Evolutionary conservation across 2,113 vertebrate genomes (phyloP).

Genomic region (Elanoides forficatus): DNA sequence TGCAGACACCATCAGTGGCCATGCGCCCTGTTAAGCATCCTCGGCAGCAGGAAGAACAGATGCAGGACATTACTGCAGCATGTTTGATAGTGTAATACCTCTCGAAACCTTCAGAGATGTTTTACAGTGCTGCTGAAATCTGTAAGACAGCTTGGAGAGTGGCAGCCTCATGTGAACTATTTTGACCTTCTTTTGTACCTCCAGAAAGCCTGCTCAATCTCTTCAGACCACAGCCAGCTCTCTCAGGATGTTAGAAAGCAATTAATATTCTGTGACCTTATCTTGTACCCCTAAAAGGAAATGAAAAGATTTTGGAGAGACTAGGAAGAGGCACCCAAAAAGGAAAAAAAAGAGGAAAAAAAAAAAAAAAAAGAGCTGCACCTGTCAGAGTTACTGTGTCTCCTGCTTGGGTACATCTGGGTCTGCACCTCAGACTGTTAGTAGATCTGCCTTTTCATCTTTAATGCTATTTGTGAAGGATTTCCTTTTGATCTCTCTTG

Average conservation of each 20-base stretch:
- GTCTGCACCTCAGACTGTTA: background rate
- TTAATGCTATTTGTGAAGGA: background rate
- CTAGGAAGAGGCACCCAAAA: background rate
- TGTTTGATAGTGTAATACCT: background rate
- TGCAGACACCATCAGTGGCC: background rate
- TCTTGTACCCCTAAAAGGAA: background rate
- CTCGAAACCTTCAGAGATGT: slow-evolving; percentile 14
- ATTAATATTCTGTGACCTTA: background rate
- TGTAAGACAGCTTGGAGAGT: background rate
- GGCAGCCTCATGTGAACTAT: background rate
- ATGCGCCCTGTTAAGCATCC: background rate
- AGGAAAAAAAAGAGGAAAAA: background rate
- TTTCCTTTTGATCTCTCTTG: background rate
- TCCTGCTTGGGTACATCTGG: background rate
- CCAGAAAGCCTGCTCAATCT: background rate
- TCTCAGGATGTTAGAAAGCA: background rate
- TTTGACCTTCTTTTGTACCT: slow-evolving; percentile 3
- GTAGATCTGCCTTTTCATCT: background rate
- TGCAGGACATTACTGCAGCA: slow-evolving; percentile 18
- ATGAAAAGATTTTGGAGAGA: background rate
- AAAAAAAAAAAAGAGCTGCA: background rate
- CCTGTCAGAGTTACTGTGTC: background rate
- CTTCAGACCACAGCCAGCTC: background rate
- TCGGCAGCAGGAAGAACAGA: slow-evolving; percentile 46
- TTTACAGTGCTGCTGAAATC: background rate